Percentiles rank a stretch among this genome's conserved stretches.
Evolutionary conservation across 2,888 invertebrate species (phyloP).

Genomic region (Unio delphinus): DNA sequence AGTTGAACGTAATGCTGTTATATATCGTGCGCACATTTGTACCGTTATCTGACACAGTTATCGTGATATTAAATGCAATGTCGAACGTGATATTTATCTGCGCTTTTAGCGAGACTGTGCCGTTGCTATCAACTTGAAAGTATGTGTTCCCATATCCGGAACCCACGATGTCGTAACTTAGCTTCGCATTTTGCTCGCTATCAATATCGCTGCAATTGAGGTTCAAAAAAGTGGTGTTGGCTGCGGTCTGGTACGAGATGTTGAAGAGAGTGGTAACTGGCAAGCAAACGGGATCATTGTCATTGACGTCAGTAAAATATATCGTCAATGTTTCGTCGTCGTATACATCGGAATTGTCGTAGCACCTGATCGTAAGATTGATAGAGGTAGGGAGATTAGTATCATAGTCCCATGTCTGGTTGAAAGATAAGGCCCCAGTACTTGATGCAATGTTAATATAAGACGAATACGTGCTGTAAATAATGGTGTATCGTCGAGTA

Average conservation of each 20-base stretch:
- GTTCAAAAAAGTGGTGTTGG: conserved; percentile 10
- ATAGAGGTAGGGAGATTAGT: conserved; percentile 19
- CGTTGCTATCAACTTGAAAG: conserved; percentile 22
- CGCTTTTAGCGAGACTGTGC: conserved; percentile 23
- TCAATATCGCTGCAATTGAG: conserved; percentile 25
- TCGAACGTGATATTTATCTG: conserved; percentile 25
- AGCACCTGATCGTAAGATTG: conserved; percentile 26
- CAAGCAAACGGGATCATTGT: conserved; percentile 25
- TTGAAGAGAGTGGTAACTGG: conserved; percentile 17
- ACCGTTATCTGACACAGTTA: conserved; percentile 24
- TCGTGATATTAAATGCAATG: conserved; percentile 27
- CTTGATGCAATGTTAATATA: conserved; percentile 21
- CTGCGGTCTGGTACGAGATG: conserved; percentile 16
- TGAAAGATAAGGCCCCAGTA: conserved; percentile 16
- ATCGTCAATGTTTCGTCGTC: conserved; percentile 21
- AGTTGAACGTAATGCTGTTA: conserved; percentile 28
- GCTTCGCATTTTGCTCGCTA: conserved; percentile 23
- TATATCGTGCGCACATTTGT: conserved; percentile 17
- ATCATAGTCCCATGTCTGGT: conserved; percentile 24
- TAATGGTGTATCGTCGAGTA: conserved; percentile 17
- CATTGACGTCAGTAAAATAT: conserved; percentile 26
- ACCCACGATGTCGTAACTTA: conserved; percentile 19
- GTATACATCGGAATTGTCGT: conserved; percentile 16
- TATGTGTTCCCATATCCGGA: conserved; percentile 18
- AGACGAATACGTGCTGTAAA: conserved; percentile 17